Evolutionary conservation across 2,797 vertebrate genomes (phyloP), one percentile per base, ranked within the genome.

Genomic region (Alcedo quadribrachys): DNA sequence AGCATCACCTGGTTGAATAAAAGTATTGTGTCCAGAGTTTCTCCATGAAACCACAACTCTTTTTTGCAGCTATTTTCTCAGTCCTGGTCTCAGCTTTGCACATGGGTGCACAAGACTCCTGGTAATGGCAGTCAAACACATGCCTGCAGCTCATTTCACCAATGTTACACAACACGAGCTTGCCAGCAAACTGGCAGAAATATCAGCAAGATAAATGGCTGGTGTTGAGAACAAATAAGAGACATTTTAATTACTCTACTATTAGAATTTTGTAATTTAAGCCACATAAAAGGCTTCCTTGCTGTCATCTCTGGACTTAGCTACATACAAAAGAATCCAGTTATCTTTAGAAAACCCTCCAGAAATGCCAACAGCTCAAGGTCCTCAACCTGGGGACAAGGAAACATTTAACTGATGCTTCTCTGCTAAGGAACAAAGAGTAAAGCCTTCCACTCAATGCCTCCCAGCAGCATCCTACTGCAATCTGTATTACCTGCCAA

Each of bases 181-280:
- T 6, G 32, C 85, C 83, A 82, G 78, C 67, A 93, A 88, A 81
- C 65, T 70, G 75, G 75, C 65, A 82, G 67, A 74, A 88, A 63
- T 84, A 68, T 6, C 78, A 91, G 71, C 81, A 71, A 24, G 24
- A 92, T 79, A 88, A 94, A 91, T 58, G 62, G 65, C 67, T 84
- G 77, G 37, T 51, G 43, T 48, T 0, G 12, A 79, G 85, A 88
- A 75, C 57, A 88, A 92, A 70, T 15, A 84, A 17, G n/a, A 71
- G 57, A 62, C 19, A 17, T 13, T 51, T 92, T 86, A 79, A 88
- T 85, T 86, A 88, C 37, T 74, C 28, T 5, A 21, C 28, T 67
- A 50, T 55, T 74, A 73, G 43, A 67, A 82, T 71, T 90, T 55
- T 68, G 40, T 46, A 4, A 89, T 81, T 90, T 67, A 77, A 87